These are phyloP conservation scores for Chondrilla cf. caribensis DNA, from an alignment of 37 sponge, comb jelly and placozoan species.

Conservation along the genomic window DNA sequence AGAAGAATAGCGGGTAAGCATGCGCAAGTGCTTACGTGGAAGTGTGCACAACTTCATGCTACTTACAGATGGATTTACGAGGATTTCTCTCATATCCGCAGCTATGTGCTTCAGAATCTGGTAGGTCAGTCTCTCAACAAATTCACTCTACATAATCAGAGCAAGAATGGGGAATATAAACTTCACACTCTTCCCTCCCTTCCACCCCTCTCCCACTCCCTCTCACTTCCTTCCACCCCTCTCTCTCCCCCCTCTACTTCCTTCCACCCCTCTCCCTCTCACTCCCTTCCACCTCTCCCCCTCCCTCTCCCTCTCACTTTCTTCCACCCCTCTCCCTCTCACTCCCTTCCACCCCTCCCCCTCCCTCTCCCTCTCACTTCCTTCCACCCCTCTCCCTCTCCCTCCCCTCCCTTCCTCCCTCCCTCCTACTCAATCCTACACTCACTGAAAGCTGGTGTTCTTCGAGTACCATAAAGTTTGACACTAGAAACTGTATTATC, in stretches of 20 bases:
- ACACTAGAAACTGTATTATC: slow-evolving; percentile 36
- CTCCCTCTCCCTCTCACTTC: too few relatives aligned
- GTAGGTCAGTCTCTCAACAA: neutral
- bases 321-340: neutral
- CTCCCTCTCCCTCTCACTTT: too few relatives aligned
- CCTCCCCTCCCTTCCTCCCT: too few relatives aligned
- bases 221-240: neutral
- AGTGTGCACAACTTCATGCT: neutral
- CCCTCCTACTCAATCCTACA: neutral
- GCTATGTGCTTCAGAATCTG: slow-evolving; percentile 8
- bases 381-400: neutral
- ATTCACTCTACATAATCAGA: neutral
- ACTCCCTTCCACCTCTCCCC: too few relatives aligned
- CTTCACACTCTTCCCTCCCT: neutral
- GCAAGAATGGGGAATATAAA: neutral
- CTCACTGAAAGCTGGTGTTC: slow-evolving; percentile 43
- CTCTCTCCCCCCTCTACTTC: too few relatives aligned
- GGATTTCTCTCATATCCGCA: neutral
- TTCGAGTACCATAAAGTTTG: slow-evolving; percentile 41
- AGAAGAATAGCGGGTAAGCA: neutral
- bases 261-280: neutral
- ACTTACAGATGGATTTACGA: slow-evolving; percentile 11
- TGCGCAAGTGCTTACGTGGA: neutral
- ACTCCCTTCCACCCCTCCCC: too few relatives aligned
- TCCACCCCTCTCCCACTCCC: neutral